Base-by-base conservation (phyloP, 2,113 vertebrate species). In the Chaenocephalus aceratus region DNA sequence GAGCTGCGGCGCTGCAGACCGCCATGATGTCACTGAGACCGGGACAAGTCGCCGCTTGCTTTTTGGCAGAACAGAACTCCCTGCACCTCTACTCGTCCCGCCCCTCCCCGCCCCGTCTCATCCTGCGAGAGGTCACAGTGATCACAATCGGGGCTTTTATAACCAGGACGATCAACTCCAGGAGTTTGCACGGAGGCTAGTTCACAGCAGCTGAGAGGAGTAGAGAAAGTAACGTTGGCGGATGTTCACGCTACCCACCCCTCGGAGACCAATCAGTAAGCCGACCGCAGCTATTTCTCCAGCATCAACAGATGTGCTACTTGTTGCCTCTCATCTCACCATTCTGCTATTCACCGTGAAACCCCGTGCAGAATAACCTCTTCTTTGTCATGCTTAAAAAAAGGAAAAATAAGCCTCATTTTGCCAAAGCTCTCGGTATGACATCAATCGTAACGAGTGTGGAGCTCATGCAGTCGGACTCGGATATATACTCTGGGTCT, bases 251-350 rank as follows among this genome's bases (percentile, higher is more conserved):
- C 67, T 54, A 57, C 49, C 53, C 57, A 61, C 81, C 79, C 79
- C 75, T 52, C 68, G 3, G 79, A 91, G 71, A 74, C 76, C 51
- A 74, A 73, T 62, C 67, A 83, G 67, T 46, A 61, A 85, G 65
- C 63, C 7, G 8, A 26, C 56, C 15, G 11, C 82, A 65, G 67
- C 64, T 65, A 10, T 84, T 77, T 30, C 51, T 26, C 57, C 57
- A 6, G 62, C 72, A 13, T 80, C 86, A 82, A 88, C 88, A 93
- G 89, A 88, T 83, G 82, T 72, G 86, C 81, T 62, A 89, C 86
- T 84, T 87, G 86, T 91, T 90, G 84, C 75, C 77, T 65, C 68
- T 68, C 68, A 51, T 79, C 54, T 58, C 46, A 5, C 18, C 54
- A 26, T 30, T 73, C 76, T 77, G 79, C 68, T 82, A 83, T 80